These are phyloP conservation scores for Synodontis membranacea DNA, from an alignment of 2,113 vertebrate species.

Conservation along the genomic window DNA sequence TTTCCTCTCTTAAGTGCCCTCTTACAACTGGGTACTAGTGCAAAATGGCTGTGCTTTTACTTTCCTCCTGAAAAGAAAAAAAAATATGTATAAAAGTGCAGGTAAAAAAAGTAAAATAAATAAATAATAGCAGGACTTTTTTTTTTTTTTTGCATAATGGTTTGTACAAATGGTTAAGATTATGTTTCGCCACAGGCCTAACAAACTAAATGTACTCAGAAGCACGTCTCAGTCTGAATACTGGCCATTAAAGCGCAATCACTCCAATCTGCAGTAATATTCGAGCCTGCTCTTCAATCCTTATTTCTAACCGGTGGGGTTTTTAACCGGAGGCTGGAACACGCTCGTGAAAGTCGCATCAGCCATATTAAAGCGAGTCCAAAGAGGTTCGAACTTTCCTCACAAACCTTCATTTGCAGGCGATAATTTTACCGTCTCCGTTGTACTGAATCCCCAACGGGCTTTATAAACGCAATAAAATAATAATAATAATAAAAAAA, in stretches of 20 bases:
- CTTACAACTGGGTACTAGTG: neutral
- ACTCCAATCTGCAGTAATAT: neutral
- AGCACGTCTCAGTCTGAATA: neutral
- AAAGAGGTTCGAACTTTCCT: neutral
- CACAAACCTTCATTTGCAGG: neutral
- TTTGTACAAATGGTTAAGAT: neutral
- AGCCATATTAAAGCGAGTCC: neutral
- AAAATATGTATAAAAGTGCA: neutral
- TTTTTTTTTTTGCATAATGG: neutral
- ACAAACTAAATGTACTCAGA: neutral
- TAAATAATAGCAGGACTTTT: neutral
- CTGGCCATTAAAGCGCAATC: neutral
- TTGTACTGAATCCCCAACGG: neutral
- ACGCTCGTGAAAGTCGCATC: neutral
- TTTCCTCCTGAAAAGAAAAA: neutral
- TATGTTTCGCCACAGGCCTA: neutral
- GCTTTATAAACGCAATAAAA: neutral
- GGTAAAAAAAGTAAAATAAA: no score
- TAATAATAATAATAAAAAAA: no score
- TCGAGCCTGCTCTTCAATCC: neutral
- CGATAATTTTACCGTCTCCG: neutral
- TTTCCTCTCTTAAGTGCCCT: neutral
- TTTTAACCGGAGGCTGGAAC: neutral
- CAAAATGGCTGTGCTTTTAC: neutral
- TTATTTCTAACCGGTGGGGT: neutral